Evolutionary conservation across 2,113 vertebrate species (phyloP).

Genomic region (Bungarus multicinctus): DNA sequence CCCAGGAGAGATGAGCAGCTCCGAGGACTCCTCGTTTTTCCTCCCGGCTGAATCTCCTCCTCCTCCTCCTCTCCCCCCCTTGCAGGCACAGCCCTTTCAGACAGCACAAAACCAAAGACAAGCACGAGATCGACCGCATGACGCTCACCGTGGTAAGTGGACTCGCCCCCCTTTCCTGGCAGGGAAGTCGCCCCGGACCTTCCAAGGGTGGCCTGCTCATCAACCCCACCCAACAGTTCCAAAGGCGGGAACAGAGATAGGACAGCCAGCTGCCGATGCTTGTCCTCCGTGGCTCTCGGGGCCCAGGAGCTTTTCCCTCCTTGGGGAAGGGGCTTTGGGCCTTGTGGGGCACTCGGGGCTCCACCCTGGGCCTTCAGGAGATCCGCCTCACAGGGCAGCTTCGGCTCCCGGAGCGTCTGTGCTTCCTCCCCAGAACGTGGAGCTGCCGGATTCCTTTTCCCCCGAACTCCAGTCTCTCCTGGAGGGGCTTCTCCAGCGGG

Average conservation of each 20-base stretch:
- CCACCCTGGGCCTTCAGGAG: background rate
- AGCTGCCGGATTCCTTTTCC: slow-evolving; percentile 91
- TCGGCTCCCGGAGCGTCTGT: background rate
- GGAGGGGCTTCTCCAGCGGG: slow-evolving; percentile 90
- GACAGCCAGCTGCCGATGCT: background rate
- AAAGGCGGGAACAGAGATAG: background rate
- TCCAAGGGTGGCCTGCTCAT: too few species aligned
- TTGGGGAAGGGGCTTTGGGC: background rate
- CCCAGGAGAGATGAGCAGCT: background rate
- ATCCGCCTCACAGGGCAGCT: background rate
- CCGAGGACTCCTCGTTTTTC: rapidly evolving
- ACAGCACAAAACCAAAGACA: slow-evolving; percentile 99
- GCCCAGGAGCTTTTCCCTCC: background rate
- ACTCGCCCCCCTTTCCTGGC: too few species aligned
- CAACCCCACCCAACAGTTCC: background rate
- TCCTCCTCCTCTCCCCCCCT: background rate
- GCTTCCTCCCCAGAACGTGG: slow-evolving; percentile 80
- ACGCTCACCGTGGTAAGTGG: slow-evolving; percentile 93
- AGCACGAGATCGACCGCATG: slow-evolving; percentile 98
- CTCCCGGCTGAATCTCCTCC: background rate
- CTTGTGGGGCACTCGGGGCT: background rate
- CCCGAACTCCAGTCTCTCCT: slow-evolving; percentile 88
- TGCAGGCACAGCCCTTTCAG: slow-evolving; percentile 96
- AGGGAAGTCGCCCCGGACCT: too few species aligned
- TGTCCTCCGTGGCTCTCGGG: background rate